Base-by-base conservation (phyloP, 2,113 vertebrate genomes). In the Tiliqua scincoides region DNA sequence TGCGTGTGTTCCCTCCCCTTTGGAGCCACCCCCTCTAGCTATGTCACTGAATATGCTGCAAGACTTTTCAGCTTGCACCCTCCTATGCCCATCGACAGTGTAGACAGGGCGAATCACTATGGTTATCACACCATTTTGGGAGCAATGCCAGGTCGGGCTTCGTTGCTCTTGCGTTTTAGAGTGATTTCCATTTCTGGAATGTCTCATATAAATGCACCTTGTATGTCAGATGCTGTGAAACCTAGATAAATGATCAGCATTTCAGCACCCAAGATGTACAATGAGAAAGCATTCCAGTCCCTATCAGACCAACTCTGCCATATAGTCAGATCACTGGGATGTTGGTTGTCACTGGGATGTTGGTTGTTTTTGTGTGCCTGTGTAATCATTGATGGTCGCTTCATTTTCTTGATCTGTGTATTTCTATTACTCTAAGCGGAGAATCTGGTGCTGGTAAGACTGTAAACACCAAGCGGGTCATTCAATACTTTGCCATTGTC, bases 401-500 rank as follows among this genome's bases (percentile, higher is more conserved):
- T 94, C 82, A 92, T 91, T 87, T 83, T 94, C 95, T 97, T 97
- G 96, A 95, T 93, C 93, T 97, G 90, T 95, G 85, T 96, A 93
- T 97, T 97, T 97, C 91, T 97, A 93, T 97, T 91, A 85, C 97
- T 96, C 96, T 95, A 97, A 99, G 98, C 95, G 98, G 98, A 98
- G 98, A 98, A 97, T 99, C 98, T 96, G 98, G 98, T 97, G 98
- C 98, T 97, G 98, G 98, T 97, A 98, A 99, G 98, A 99, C 98
- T 96, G 98, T 99, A 97, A 99, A 98, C 98, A 98, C 98, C 96
- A 99, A 99, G 97, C 96, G 98, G 96, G 98, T 99, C 96, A 98
- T 99, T 98, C 98, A 99, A 96, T 99, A 99, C 97, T 98, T 98
- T 98, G 98, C 98, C 97, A 98, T 98, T 97, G 97, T 99, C 94